A percentile compares a stretch with the other conserved stretches of the same genome.
phyloP scores from a whole-genome alignment of 2,888 invertebrate genomes.

The Dorcus hopei region DNA sequence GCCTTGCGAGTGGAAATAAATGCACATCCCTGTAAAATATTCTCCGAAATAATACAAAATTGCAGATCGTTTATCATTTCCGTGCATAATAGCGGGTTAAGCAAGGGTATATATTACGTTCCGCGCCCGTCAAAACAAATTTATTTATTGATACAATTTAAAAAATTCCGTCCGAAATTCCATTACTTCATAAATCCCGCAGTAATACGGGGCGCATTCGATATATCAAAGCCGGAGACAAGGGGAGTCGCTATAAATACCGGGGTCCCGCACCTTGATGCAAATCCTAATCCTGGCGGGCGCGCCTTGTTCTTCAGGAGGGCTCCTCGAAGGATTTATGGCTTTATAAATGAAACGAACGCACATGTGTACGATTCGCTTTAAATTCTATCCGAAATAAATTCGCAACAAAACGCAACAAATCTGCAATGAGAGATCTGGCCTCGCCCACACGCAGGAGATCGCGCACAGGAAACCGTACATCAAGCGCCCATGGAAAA shows the following conservation, averaged over 20 bases:
- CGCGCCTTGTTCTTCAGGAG: constrained; percentile 24
- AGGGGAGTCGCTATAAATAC: constrained; percentile 20
- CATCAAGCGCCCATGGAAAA: constrained; percentile 26
- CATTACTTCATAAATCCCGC: constrained; percentile 20
- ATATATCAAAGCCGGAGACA: neutral
- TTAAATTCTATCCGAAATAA: constrained; percentile 14
- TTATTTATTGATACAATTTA: constrained; percentile 15
- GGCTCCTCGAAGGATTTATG: constrained; percentile 30
- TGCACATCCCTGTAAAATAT: no score
- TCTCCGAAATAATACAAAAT: no score
- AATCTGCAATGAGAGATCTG: constrained; percentile 24
- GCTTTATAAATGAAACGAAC: constrained; percentile 31
- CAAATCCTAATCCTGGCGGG: constrained; percentile 25
- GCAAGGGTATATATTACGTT: constrained; percentile 4
- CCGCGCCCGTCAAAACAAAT: constrained; percentile 13
- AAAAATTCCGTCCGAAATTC: constrained; percentile 15
- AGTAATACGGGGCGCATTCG: neutral
- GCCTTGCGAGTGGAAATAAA: no score
- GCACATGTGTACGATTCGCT: constrained; percentile 24
- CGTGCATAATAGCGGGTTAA: no score
- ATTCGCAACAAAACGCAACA: constrained; percentile 17
- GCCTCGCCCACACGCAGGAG: constrained; percentile 25
- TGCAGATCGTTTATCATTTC: no score
- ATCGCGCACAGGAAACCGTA: constrained; percentile 28
- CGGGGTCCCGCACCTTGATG: constrained; percentile 24